A percentile compares a stretch with the other conserved stretches of the same genome.
Evolutionary conservation across 2,888 invertebrate species (phyloP).

Genomic region (Emmelina monodactyla): DNA sequence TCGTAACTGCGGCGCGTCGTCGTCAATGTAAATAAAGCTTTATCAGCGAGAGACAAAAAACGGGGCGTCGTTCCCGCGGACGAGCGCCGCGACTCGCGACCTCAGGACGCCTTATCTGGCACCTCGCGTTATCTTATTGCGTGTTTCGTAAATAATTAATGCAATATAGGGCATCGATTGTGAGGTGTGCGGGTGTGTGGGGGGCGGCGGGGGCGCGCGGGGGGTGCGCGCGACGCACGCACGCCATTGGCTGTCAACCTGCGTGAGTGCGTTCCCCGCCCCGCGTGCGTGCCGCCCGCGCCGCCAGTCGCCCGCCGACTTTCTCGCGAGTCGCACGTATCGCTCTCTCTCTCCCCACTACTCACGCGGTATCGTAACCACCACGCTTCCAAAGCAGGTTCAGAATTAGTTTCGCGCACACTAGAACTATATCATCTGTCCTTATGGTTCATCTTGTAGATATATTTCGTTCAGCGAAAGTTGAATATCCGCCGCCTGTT

Average conservation of each 20-base stretch:
- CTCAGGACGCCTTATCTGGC: conserved; percentile 55
- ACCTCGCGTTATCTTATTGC: conserved; percentile 66
- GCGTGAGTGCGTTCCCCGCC: conserved; percentile 60
- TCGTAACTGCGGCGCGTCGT: conserved; percentile 20
- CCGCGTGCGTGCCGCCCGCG: conserved; percentile 55
- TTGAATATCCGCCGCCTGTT: conserved; percentile 77
- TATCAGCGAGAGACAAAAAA: conserved; percentile 21
- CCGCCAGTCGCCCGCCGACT: conserved; percentile 42
- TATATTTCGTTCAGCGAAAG: conserved; percentile 80
- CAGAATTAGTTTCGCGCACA: conserved; percentile 39
- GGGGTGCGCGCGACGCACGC: conserved; percentile 65
- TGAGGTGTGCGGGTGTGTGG: conserved; percentile 57
- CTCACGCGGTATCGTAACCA: conserved; percentile 23
- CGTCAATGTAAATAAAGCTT: conserved; percentile 41
- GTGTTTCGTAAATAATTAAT: conserved; percentile 69
- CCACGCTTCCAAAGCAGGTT: conserved; percentile 28
- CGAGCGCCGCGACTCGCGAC: conserved; percentile 24
- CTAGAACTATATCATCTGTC: conserved; percentile 62
- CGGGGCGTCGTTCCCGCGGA: conserved; percentile 3
- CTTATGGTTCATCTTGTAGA: conserved; percentile 86
- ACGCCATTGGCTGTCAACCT: conserved; percentile 59
- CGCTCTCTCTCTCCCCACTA: conserved; percentile 21
- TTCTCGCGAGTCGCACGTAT: conserved; percentile 37
- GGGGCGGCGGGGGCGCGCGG: conserved; percentile 43
- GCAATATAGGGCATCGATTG: conserved; percentile 68